A percentile compares a stretch with the other conserved stretches of the same genome.
Conservation (phyloP, 2,888 invertebrate species). For the Oscheius sp. region DNA sequence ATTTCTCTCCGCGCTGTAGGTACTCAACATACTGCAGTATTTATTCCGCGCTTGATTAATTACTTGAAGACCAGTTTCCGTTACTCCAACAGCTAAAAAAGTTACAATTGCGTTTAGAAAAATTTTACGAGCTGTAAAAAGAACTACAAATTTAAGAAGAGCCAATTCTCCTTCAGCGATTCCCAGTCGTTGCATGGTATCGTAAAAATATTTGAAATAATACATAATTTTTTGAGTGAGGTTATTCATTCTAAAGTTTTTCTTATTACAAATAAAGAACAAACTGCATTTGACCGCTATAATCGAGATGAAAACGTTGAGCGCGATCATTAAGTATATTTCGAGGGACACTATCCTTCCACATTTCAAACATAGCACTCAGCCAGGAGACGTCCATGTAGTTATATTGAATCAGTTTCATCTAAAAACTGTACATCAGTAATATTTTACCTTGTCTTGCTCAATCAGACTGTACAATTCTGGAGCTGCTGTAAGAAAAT, state of each 20-base stretch:
- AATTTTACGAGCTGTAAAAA: conserved; percentile 6
- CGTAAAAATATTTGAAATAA: background rate
- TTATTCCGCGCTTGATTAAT: conserved; percentile 3
- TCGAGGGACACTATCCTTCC: background rate
- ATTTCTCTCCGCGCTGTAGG: background rate
- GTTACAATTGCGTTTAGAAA: background rate
- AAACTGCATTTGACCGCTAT: background rate
- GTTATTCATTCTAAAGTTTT: background rate
- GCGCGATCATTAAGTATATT: background rate
- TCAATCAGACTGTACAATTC: background rate
- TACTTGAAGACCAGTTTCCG: background rate
- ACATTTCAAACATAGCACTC: background rate
- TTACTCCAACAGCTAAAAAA: conserved; percentile 1
- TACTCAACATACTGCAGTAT: background rate
- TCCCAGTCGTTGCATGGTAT: background rate
- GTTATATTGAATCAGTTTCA: conserved; percentile 7
- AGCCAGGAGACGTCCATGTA: background rate
- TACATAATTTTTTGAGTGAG: background rate
- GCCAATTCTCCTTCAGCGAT: background rate
- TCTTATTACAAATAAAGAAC: background rate
- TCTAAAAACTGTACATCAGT: background rate
- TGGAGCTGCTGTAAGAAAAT: conserved; percentile 13
- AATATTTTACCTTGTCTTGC: conserved; percentile 5
- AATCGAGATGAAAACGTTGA: background rate
- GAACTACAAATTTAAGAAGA: background rate